These are phyloP conservation scores for Thermophis baileyi DNA, from an alignment of 2,113 vertebrate genomes.

Conservation along the genomic window DNA sequence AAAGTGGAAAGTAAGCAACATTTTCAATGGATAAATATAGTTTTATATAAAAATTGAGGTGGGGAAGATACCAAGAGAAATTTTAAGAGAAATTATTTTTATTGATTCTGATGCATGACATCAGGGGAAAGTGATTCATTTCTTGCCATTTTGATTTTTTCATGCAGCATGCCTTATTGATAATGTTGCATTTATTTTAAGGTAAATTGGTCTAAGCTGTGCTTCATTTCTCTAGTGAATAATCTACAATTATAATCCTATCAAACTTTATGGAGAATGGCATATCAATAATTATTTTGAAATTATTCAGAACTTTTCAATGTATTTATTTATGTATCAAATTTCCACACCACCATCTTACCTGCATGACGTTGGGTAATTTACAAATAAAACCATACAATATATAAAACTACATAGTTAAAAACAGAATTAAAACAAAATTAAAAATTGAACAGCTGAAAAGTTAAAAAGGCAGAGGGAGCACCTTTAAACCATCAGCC, in stretches of 20 bases:
- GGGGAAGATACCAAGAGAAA: slow-evolving; percentile 10
- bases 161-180: neutral
- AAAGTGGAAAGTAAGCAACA: slow-evolving; percentile 42
- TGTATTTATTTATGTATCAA: neutral
- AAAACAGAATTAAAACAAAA: neutral
- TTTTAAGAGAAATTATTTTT: slow-evolving; percentile 12
- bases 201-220: neutral
- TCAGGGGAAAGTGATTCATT: slow-evolving; percentile 26
- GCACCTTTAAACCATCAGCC: neutral
- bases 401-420: neutral
- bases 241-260: neutral
- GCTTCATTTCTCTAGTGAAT: neutral
- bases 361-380: neutral
- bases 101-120: slow-evolving; percentile 13
- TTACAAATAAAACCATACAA: neutral
- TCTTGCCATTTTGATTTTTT: neutral
- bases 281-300: slow-evolving; percentile 3
- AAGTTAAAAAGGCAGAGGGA: neutral
- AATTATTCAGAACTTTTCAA: neutral
- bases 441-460: neutral
- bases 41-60: slow-evolving; percentile 36
- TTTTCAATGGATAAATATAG: slow-evolving; percentile 56
- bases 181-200: slow-evolving; percentile 1
- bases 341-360: neutral
- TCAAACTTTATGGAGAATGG: neutral